A percentile compares a stretch with the other conserved stretches of the same genome.
Conservation (phyloP, 2,113 vertebrate genomes). For the Strix uralensis region DNA sequence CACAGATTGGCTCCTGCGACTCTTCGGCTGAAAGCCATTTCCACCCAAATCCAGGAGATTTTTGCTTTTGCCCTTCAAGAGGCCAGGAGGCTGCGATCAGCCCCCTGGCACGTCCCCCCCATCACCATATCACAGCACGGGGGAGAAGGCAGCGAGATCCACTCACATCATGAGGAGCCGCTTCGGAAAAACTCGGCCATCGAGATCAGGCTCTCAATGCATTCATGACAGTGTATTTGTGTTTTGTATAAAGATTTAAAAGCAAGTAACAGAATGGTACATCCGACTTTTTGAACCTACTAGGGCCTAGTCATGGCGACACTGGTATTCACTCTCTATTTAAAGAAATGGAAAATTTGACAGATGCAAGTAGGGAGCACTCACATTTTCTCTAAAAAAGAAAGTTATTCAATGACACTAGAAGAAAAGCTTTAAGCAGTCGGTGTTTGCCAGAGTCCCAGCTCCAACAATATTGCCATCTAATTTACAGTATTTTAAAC, state of each 20-base stretch:
- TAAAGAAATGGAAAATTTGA: slow-evolving; percentile 35
- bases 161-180: neutral
- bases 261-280: neutral
- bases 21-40: neutral
- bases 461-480: slow-evolving; percentile 74
- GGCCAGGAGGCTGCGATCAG: neutral
- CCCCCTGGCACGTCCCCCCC: neutral
- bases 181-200: neutral
- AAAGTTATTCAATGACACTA: slow-evolving; percentile 48
- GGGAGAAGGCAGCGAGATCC: neutral
- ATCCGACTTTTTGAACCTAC: neutral
- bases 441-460: slow-evolving; percentile 74
- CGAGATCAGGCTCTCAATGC: neutral
- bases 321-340: neutral
- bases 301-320: neutral
- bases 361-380: slow-evolving; percentile 40
- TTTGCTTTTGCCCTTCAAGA: neutral
- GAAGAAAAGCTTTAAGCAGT: slow-evolving; percentile 69
- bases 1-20: fast-evolving
- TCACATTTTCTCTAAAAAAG: slow-evolving; percentile 61
- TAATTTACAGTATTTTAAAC: slow-evolving; percentile 77
- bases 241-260: neutral
- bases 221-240: neutral
- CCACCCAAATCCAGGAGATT: neutral
- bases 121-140: fast-evolving